Conservation (phyloP, 2,888 invertebrate genomes). For the Tyria jacobaeae region DNA sequence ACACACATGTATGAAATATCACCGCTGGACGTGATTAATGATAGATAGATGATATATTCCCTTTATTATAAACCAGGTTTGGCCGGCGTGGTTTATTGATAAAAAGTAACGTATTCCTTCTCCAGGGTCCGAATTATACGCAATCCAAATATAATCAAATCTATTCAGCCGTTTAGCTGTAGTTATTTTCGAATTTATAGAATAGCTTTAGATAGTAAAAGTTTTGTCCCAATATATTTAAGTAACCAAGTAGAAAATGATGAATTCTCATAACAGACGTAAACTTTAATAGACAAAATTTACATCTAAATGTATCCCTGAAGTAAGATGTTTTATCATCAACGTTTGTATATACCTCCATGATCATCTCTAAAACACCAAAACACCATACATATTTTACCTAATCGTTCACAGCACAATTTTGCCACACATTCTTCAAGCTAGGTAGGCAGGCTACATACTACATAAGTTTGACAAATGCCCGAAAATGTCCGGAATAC, state of each 20-base stretch:
- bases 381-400: constrained; percentile 9
- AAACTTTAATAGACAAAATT: constrained; percentile 2
- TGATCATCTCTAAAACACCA: constrained; percentile 1
- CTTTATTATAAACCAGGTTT: no score
- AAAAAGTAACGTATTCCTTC: no score
- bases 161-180: no score
- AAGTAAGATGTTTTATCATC: background rate
- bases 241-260: background rate
- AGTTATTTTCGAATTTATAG: no score
- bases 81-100: no score
- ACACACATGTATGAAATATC: no score
- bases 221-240: background rate
- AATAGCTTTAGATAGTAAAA: no score
- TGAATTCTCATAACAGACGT: background rate
- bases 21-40: no score
- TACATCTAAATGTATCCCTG: background rate
- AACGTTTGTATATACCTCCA: background rate
- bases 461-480: constrained; percentile 50
- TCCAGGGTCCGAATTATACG: no score
- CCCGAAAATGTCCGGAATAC: constrained; percentile 54
- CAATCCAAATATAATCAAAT: no score
- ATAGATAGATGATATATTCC: no score
- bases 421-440: constrained; percentile 42
- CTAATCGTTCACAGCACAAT: constrained; percentile 9
- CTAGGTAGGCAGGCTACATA: no score